Base-by-base conservation (phyloP, 2,888 invertebrate species). In the Eurytoma californica region DNA sequence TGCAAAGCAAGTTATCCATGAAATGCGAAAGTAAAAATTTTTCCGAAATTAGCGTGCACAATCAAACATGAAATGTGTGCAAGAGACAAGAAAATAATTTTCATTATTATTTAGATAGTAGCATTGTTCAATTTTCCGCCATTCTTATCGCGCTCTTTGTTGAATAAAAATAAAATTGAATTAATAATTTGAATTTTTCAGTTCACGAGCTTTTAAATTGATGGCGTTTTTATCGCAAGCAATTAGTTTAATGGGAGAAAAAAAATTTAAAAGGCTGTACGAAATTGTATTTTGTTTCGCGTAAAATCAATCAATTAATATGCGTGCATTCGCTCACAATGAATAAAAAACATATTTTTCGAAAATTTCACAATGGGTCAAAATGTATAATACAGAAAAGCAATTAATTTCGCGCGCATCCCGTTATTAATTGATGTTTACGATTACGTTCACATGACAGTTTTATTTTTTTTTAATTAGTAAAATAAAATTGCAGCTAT, bases 191-290 rank as follows among this genome's bases (percentile, higher is more conserved):
- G 20, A 72, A 57, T 73, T 67, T 74, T 73, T 58, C 51, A 57
- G 49, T 55, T 72, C 53, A 24, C 47, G n/a, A 9, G n/a, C 4
- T 47, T 9, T n/a, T 16, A n/a, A 49, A 61, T 53, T 18, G 28
- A 30, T 66, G 73, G 18, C 73, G 49, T 57, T 74, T 74, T 74
- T 66, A 74, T 74, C 66, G 55, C 66, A n/a, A 49, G 73, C 73
- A 74, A 74, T 74, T 74, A 74, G 66, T 58, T 30, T 74, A 66
- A 74, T 74, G 74, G 66, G 49, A 55, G 51, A 13, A 53, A 12
- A 63, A 30, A 39, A n/a, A 14, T 16, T 13, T 14, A 51, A 16
- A 51, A 14, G 16, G n/a, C 53, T 39, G 49, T 16, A 30, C 51
- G 18, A 72, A 72, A 61, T 72, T 51, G 53, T 49, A 16, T 60